These are phyloP conservation scores for Etheostoma perlongum DNA, from an alignment of 2,797 vertebrate genomes.

Conservation along the genomic window DNA sequence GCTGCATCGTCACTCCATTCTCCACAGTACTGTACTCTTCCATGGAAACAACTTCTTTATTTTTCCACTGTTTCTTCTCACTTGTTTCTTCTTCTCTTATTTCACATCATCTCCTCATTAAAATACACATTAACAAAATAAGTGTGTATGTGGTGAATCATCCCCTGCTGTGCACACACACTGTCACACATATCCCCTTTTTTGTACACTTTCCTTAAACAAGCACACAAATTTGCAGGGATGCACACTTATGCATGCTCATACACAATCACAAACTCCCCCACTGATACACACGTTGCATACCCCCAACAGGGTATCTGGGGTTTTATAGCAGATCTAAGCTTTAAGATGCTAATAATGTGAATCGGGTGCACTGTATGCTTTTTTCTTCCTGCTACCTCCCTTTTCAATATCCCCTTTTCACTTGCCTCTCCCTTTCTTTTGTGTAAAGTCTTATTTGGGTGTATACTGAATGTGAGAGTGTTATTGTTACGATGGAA, in stretches of 20 bases:
- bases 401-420: background rate
- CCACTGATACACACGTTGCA: background rate
- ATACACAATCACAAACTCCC: background rate
- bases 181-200: background rate
- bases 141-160: background rate
- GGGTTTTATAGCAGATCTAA: conserved; percentile 9
- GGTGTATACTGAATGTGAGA: background rate
- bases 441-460: background rate
- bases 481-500: background rate
- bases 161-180: background rate
- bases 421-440: background rate
- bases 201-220: background rate
- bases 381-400: no score
- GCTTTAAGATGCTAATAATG: conserved; percentile 12
- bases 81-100: background rate
- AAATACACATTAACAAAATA: background rate
- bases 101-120: background rate
- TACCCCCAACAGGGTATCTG: background rate
- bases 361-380: no score
- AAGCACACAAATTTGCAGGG: background rate
- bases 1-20: background rate
- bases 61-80: background rate
- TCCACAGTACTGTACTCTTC: background rate
- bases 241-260: background rate
- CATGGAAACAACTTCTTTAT: background rate